Base-by-base conservation (phyloP, 2,797 vertebrate genomes). In the Poeciliopsis turneri region DNA sequence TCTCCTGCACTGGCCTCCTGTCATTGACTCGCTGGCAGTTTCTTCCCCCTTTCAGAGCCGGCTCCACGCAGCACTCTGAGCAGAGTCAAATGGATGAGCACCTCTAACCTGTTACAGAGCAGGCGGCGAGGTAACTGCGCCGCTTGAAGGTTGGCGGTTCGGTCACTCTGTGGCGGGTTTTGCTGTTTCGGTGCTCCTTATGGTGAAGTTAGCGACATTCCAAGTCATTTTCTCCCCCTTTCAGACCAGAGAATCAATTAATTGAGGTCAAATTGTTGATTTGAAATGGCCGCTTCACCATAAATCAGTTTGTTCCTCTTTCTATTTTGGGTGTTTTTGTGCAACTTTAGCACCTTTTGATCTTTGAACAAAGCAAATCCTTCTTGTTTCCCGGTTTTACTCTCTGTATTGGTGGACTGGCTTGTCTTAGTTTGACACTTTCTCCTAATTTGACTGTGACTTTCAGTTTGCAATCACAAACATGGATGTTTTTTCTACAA, bases 31-130 rank as follows among this genome's bases (percentile, higher is more conserved):
- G 69, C 82, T 78, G 88, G 82, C 75, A 83, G 80, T 92, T 16
- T 91, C 80, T 87, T 78, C 76, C 46, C 30, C 51, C n/a, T 71
- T 90, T 76, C 74, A 95, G 94, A 93, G 82, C 85, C 82, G 51
- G 4, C 86, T 66, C 55, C 87, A 30, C 92, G 88, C 75, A 10
- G 86, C 82, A 25, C 85, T 89, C 90, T 96, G 91, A 91, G 87
- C 90, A 89, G 87, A 85, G 84, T 90, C 81, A 90, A 51, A 53
- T 95, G 93, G 93, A 91, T 93, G 91, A 95, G 95, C 57, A 84
- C 93, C 74, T 95, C 95, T 89, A 94, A 90, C 91, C 92, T 95
- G 89, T 90, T 95, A 90, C 94, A 91, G 89, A 94, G 84, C 90
- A 93, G 82, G 84, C 91, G 89, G 86, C 90, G 77, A 95, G 94